phyloP scores from a whole-genome alignment of 2,797 vertebrate species.

The Novumbra hubbsi region DNA sequence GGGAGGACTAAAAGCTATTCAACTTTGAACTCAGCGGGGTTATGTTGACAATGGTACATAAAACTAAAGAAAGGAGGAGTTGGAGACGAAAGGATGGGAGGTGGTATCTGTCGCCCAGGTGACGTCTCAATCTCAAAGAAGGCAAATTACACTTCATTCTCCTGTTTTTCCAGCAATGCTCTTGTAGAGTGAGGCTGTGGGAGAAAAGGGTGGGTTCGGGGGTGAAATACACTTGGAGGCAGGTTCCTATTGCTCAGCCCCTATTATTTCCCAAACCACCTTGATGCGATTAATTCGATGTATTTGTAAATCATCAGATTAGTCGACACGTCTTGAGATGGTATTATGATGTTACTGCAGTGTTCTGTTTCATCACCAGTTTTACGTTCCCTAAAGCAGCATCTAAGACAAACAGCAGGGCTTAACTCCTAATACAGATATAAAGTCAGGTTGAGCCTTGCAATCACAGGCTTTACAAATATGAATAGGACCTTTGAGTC shows the following conservation, averaged over 20 bases:
- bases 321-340: constrained; percentile 13
- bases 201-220: too few relatives aligned
- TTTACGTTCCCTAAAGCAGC: constrained; percentile 27
- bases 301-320: constrained; percentile 37
- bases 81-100: neutral
- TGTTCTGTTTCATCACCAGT: constrained; percentile 29
- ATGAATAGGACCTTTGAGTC: neutral
- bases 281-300: constrained; percentile 30
- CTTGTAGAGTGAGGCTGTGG: too few relatives aligned
- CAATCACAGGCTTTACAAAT: neutral
- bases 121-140: neutral
- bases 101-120: neutral
- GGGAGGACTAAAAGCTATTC: neutral
- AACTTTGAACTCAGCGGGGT: neutral
- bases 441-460: neutral
- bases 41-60: neutral
- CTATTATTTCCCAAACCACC: constrained; percentile 6
- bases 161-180: neutral
- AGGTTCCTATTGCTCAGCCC: neutral
- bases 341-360: neutral
- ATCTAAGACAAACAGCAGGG: neutral
- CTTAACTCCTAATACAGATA: neutral
- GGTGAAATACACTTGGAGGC: neutral
- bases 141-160: neutral
- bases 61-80: neutral